phyloP scores from a whole-genome alignment of 1,140 invertebrate species.

The Drosophila mojavensis region DNA sequence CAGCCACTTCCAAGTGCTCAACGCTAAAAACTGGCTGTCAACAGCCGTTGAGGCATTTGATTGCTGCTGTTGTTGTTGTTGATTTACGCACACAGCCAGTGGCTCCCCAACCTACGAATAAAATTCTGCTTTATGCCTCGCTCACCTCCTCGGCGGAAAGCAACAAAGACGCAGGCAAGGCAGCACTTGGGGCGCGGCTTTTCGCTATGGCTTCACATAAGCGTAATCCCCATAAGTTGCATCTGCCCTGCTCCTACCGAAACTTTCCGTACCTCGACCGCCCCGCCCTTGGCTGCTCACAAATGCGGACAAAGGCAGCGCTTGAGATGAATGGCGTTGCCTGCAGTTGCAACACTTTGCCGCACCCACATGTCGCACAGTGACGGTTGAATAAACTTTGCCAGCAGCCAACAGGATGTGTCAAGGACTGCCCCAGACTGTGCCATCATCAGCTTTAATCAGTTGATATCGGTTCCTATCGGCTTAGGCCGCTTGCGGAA shows the following conservation, averaged over 20 bases:
- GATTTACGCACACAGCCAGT: conserved; percentile 51
- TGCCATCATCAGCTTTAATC: conserved; percentile 33
- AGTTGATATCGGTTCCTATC: conserved; percentile 25
- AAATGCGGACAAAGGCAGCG: conserved; percentile 26
- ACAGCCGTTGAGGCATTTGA: conserved; percentile 37
- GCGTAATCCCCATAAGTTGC: not conserved
- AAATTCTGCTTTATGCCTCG: conserved; percentile 40
- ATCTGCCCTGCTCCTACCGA: not conserved
- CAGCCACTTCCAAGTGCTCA: conserved; percentile 25
- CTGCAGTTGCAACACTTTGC: conserved; percentile 32
- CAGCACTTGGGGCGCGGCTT: conserved; percentile 30
- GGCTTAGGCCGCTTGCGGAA: conserved; percentile 48
- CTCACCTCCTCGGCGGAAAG: not conserved
- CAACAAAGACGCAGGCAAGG: conserved; percentile 2
- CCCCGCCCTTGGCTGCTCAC: conserved; percentile 4
- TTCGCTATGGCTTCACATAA: conserved; percentile 49
- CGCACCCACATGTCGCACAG: conserved; percentile 22
- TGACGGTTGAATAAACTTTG: conserved; percentile 70
- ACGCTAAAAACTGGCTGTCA: conserved; percentile 45
- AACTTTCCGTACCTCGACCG: too few species aligned
- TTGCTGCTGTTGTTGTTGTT: conserved; percentile 17
- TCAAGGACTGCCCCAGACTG: conserved; percentile 16
- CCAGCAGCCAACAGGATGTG: conserved; percentile 49
- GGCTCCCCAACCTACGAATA: conserved; percentile 32
- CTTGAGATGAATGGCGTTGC: conserved; percentile 32